phyloP scores from a whole-genome alignment of 1,140 invertebrate species.

The Pachypsylla venusta region DNA sequence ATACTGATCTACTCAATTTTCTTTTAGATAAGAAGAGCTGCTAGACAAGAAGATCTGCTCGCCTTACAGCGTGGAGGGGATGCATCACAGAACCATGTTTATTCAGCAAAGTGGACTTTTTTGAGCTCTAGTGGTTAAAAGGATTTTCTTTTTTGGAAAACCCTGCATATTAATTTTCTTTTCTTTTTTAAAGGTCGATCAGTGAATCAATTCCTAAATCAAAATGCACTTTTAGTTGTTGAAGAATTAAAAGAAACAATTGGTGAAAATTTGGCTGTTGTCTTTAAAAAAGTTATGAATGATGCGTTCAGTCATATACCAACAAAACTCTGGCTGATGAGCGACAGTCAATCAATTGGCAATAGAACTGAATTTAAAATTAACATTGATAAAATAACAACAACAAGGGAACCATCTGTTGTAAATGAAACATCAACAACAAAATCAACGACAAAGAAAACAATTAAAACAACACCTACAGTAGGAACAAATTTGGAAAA shows the following conservation, averaged over 20 bases:
- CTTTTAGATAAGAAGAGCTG: no score
- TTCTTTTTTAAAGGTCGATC: conserved; percentile 30
- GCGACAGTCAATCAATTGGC: conserved; percentile 6
- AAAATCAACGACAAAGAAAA: background rate
- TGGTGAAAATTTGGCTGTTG: conserved; percentile 30
- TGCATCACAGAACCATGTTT: no score
- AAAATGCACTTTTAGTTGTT: conserved; percentile 33
- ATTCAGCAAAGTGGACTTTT: background rate
- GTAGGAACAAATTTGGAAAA: background rate
- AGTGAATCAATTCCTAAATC: conserved; percentile 35
- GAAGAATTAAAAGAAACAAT: conserved; percentile 33
- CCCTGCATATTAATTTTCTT: background rate
- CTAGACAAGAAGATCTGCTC: no score
- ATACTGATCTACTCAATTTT: no score
- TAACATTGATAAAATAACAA: background rate
- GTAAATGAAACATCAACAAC: background rate
- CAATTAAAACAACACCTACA: background rate
- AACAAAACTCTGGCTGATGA: conserved; percentile 31
- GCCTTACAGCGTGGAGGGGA: no score
- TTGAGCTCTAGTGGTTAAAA: background rate
- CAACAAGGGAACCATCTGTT: background rate
- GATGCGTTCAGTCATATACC: conserved; percentile 34
- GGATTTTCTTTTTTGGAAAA: background rate
- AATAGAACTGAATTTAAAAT: background rate
- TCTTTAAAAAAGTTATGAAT: conserved; percentile 34